Evolutionary conservation across 2,888 invertebrate species (phyloP), one percentile per base, ranked within the genome.

Genomic region (Biston stratarius): DNA sequence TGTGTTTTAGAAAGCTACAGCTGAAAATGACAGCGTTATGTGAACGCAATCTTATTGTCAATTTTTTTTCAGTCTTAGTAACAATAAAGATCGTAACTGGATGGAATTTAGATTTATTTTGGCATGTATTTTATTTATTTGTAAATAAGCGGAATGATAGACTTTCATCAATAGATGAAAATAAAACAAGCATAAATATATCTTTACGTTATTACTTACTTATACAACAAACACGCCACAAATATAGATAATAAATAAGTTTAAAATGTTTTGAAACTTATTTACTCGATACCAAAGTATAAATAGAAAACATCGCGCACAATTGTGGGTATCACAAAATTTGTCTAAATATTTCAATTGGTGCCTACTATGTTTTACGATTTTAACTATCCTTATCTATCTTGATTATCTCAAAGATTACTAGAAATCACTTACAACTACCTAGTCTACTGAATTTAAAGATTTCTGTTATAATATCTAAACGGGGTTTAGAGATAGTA

Each of bases 31-130:
- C 53, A 70, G 56, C 60, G 69, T 51, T 64, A 47, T 72, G 74
- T 84, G 89, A 89, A 89, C 89, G 89, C 78, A 83, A 86, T 67
- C 77, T 87, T 90, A 89, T 89, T 90, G 89, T 89, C 88, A 55
- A 63, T 73, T 83, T 73, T 78, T n/a, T 90, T 78, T 90, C 89
- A 90, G 90, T 90, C 89, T 89, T 89, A 74, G 65, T 64, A 75
- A 80, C 79, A 73, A 69, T 72, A 73, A 60, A 67, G 36, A 36
- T 42, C 47, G 42, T 63, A 44, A 71, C 74, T 83, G 87, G 87
- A 88, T 85, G 88, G 88, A 88, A 70, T 81, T 71, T 48, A 60
- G 59, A 57, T 55, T 47, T 34, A 55, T 52, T 15, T 38, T 24
- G 45, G 38, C 11, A 53, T 42, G n/a, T 8, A 9, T 36, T 36